A percentile compares a stretch with the other conserved stretches of the same genome.
Evolutionary conservation across 2,113 vertebrate genomes (phyloP).

Genomic region (Lepus timidus): DNA sequence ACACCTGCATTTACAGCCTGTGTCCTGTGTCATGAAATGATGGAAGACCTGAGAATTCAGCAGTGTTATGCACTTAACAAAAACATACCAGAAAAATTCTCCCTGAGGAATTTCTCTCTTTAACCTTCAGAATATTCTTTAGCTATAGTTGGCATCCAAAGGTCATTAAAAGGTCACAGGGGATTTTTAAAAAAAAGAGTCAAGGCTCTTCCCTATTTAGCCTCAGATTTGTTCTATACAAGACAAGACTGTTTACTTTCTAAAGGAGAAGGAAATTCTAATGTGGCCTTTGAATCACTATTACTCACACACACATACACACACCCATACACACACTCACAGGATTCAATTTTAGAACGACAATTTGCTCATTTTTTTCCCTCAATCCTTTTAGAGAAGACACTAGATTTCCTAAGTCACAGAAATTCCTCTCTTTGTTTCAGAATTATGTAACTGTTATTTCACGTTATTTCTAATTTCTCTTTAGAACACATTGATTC

Average conservation of each 20-base stretch:
- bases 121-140: conserved; percentile 69
- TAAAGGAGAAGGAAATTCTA: not conserved
- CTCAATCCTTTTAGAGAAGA: not conserved
- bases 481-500: not conserved
- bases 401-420: not conserved
- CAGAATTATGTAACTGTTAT: not conserved
- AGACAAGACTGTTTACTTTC: not conserved
- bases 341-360: conserved; percentile 19
- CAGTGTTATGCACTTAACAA: conserved; percentile 61
- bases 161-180: conserved; percentile 68
- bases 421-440: conserved; percentile 18
- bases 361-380: conserved; percentile 19
- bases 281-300: not conserved
- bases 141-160: conserved; percentile 56
- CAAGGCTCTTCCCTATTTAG: conserved; percentile 9
- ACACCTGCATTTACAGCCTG: conserved; percentile 64
- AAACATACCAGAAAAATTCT: conserved; percentile 56
- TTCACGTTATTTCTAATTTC: not conserved
- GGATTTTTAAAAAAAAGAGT: not conserved
- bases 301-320: not conserved
- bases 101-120: conserved; percentile 69
- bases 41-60: conserved; percentile 53
- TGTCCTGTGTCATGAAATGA: conserved; percentile 53
- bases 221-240: conserved; percentile 42
- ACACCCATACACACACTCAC: not conserved